These are phyloP conservation scores for Bungarus multicinctus DNA, from an alignment of 2,113 vertebrate species.

Conservation along the genomic window DNA sequence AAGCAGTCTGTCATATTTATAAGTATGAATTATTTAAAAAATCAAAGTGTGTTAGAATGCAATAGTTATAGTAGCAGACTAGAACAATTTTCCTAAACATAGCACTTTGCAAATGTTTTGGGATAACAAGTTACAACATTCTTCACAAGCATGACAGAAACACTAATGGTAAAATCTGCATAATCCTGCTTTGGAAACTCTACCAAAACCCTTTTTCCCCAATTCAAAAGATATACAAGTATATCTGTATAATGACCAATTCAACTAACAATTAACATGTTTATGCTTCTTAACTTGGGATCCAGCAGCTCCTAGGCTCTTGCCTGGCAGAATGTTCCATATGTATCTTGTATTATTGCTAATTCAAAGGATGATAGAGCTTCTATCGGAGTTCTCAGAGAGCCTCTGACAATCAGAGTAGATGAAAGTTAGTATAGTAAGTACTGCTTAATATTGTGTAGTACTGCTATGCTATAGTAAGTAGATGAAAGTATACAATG, in stretches of 20 bases:
- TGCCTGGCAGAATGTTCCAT: background rate
- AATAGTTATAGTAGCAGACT: background rate
- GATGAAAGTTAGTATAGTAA: too few species aligned
- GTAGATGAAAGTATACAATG: background rate
- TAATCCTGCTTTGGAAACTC: background rate
- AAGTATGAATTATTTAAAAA: background rate
- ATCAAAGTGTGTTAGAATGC: background rate
- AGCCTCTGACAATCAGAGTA: background rate
- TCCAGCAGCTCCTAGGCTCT: background rate
- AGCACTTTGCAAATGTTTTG: background rate
- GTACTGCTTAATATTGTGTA: too few species aligned
- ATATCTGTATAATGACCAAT: background rate
- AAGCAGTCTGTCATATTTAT: background rate
- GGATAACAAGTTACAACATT: background rate
- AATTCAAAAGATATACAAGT: background rate
- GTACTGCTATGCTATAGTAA: too few species aligned
- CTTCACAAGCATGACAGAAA: background rate
- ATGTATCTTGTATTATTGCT: background rate
- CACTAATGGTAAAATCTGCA: background rate
- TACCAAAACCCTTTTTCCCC: background rate
- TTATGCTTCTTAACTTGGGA: background rate
- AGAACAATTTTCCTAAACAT: background rate
- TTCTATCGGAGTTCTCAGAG: background rate
- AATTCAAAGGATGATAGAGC: background rate
- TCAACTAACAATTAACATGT: background rate